Conservation (phyloP, 2,113 vertebrate species). For the Myanophis thanlyinensis region DNA sequence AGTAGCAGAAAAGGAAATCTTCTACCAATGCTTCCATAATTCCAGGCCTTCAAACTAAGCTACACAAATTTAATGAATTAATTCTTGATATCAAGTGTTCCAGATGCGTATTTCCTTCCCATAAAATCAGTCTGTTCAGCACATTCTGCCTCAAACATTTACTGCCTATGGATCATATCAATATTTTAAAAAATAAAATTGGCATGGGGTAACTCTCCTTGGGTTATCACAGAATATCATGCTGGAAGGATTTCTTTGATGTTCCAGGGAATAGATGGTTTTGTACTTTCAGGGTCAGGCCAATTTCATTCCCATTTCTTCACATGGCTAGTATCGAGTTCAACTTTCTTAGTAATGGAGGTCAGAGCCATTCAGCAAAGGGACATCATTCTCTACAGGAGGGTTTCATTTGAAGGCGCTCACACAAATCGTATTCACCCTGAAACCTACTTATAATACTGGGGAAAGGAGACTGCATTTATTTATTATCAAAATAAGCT, state of each 20-base stretch:
- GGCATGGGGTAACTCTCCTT: background rate
- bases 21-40: background rate
- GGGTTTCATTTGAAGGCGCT: rapidly evolving
- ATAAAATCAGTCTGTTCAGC: background rate
- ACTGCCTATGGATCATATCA: background rate
- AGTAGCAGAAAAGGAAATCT: background rate
- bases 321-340: slow-evolving; percentile 10
- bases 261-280: background rate
- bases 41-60: background rate
- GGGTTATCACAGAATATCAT: background rate
- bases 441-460: background rate
- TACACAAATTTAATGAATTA: background rate
- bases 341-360: background rate
- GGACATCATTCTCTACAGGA: background rate
- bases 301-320: slow-evolving; percentile 20
- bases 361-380: background rate
- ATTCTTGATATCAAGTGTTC: background rate
- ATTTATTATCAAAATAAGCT: slow-evolving; percentile 34
- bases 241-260: slow-evolving; percentile 1
- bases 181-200: background rate
- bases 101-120: background rate
- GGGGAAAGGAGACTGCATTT: slow-evolving; percentile 10
- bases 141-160: rapidly evolving
- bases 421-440: rapidly evolving
- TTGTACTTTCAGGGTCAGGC: background rate